A percentile compares a stretch with the other conserved stretches of the same genome.
Evolutionary conservation across 1,140 invertebrate genomes (phyloP).

Genomic region (Holotrichia oblita): DNA sequence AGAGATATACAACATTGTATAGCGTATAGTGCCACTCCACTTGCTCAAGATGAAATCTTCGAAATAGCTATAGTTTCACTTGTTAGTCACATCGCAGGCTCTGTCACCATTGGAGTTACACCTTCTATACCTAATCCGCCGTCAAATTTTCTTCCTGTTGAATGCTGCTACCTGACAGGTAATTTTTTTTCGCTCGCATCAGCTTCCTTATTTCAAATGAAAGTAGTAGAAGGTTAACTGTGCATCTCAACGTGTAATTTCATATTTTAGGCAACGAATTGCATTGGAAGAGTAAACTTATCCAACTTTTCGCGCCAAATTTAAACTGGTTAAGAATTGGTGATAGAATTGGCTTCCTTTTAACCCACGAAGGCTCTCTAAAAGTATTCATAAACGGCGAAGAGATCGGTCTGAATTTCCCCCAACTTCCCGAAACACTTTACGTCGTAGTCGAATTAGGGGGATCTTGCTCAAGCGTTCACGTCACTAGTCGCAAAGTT

Average conservation of each 20-base stretch:
- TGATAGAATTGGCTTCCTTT: constrained; percentile 75
- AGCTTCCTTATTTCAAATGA: too few species aligned
- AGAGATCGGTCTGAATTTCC: constrained; percentile 70
- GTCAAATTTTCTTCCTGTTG: constrained; percentile 67
- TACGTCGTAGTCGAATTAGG: constrained; percentile 56
- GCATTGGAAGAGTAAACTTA: constrained; percentile 67
- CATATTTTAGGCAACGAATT: constrained; percentile 71
- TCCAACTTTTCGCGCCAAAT: constrained; percentile 74
- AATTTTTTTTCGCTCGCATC: constrained; percentile 31
- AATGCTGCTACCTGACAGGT: constrained; percentile 75
- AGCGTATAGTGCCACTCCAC: constrained; percentile 76
- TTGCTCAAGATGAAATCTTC: constrained; percentile 78
- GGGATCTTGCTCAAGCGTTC: constrained; percentile 56
- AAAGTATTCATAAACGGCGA: constrained; percentile 81
- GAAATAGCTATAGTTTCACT: constrained; percentile 75
- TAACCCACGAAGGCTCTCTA: constrained; percentile 68
- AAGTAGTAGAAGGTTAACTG: too few species aligned
- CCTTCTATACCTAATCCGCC: constrained; percentile 68
- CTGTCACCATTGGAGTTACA: constrained; percentile 80
- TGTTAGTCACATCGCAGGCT: constrained; percentile 76
- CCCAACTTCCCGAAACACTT: constrained; percentile 52
- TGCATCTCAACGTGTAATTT: constrained; percentile 50
- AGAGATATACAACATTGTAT: constrained; percentile 75
- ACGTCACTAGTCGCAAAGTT: constrained; percentile 58
- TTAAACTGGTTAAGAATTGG: constrained; percentile 82